These are phyloP conservation scores for Ctenomys sociabilis DNA, from an alignment of 2,113 vertebrate species.

Conservation along the genomic window DNA sequence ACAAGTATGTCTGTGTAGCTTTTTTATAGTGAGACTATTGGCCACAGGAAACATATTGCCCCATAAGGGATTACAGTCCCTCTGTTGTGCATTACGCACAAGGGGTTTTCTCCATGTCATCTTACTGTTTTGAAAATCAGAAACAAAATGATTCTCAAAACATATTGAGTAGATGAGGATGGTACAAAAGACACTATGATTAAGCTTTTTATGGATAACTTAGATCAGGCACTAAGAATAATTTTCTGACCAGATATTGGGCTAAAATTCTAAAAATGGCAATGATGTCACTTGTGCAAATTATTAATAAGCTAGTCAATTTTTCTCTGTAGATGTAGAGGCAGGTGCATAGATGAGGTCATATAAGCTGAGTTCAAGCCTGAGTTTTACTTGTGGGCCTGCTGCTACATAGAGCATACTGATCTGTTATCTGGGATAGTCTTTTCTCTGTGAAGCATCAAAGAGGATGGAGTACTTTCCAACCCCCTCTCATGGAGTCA, in stretches of 20 bases:
- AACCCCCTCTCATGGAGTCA: neutral
- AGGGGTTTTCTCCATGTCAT: neutral
- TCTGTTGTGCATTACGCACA: neutral
- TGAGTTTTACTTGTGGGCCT: neutral
- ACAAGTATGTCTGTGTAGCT: neutral
- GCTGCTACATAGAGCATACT: neutral
- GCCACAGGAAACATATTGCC: neutral
- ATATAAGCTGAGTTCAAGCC: neutral
- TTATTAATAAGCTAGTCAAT: constrained; percentile 29
- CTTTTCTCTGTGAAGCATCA: constrained; percentile 40
- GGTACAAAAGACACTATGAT: neutral
- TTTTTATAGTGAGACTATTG: neutral
- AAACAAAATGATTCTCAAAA: neutral
- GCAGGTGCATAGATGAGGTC: constrained; percentile 22
- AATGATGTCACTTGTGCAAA: constrained; percentile 28
- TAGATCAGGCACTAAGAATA: constrained; percentile 25
- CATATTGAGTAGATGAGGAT: neutral
- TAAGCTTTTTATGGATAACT: constrained; percentile 53
- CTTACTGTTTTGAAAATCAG: constrained; percentile 13
- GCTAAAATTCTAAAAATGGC: constrained; percentile 59
- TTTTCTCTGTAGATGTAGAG: constrained; percentile 30
- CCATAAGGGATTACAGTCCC: neutral
- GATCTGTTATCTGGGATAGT: neutral
- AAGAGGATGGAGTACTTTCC: neutral
- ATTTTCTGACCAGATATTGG: neutral